A percentile compares a stretch with the other conserved stretches of the same genome.
These are phyloP conservation scores for Electrophaes corylata DNA, from an alignment of 2,888 invertebrate genomes.

Conservation along the genomic window DNA sequence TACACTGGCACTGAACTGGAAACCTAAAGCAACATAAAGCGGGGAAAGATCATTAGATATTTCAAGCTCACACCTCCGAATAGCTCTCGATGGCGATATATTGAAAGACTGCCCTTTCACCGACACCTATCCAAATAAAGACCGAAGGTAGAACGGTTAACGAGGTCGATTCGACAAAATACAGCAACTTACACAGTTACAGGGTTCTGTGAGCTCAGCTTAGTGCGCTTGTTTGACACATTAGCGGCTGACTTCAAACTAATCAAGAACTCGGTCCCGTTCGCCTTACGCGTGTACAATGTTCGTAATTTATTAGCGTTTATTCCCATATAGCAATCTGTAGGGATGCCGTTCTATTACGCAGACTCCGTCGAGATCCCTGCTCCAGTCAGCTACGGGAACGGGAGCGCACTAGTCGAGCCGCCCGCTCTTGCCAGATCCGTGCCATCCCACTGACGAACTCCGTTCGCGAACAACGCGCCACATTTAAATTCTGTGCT, in stretches of 20 bases:
- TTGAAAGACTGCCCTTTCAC: conserved; percentile 38
- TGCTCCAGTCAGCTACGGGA: conserved; percentile 77
- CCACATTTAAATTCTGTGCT: conserved; percentile 55
- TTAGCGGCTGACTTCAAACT: conserved; percentile 80
- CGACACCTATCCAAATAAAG: conserved; percentile 39
- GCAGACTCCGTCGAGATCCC: conserved; percentile 82
- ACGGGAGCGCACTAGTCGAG: conserved; percentile 66
- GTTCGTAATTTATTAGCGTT: conserved; percentile 83
- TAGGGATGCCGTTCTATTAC: conserved; percentile 81
- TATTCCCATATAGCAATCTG: conserved; percentile 83
- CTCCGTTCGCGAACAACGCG: conserved; percentile 52
- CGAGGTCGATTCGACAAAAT: conserved; percentile 29
- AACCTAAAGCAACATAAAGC: conserved; percentile 33
- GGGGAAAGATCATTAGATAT: conserved; percentile 45
- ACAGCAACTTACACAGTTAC: conserved; percentile 10
- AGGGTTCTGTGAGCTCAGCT: conserved; percentile 33
- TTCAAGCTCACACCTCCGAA: conserved; percentile 43
- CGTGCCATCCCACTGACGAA: conserved; percentile 50
- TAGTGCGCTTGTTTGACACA: conserved; percentile 62
- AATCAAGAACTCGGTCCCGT: conserved; percentile 77
- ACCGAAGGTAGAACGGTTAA: conserved; percentile 33
- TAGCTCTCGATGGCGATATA: conserved; percentile 43
- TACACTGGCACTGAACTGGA: conserved; percentile 34
- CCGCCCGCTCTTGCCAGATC: conserved; percentile 49
- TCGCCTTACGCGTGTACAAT: conserved; percentile 77